phyloP scores from a whole-genome alignment of 2,113 vertebrate genomes.

The Trichomycterus rosablanca region DNA sequence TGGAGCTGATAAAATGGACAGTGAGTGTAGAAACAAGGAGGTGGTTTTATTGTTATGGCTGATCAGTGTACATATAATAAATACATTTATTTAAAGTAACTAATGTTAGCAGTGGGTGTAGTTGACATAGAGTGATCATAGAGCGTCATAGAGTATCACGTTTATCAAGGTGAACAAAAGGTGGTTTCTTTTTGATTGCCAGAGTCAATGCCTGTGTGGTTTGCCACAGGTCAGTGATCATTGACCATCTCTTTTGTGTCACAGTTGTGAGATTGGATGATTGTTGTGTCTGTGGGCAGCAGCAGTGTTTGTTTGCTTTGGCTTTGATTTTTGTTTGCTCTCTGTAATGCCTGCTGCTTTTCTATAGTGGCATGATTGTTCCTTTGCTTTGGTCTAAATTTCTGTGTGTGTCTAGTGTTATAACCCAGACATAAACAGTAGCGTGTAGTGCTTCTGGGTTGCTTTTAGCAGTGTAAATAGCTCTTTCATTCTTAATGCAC shows the following conservation, averaged over 20 bases:
- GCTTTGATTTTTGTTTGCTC: conserved; percentile 36
- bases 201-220: conserved; percentile 25
- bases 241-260: conserved; percentile 23
- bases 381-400: conserved; percentile 42
- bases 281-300: conserved; percentile 31
- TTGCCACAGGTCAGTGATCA: conserved; percentile 28
- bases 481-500: conserved; percentile 14
- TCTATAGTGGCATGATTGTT: conserved; percentile 31
- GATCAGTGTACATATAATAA: too few species aligned
- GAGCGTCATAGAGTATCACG: too few species aligned
- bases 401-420: conserved; percentile 18
- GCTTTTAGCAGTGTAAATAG: conserved; percentile 22
- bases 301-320: conserved; percentile 32
- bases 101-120: too few species aligned
- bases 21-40: too few species aligned
- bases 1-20: too few species aligned
- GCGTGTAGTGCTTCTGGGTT: conserved; percentile 26
- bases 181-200: conserved; percentile 11
- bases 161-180: conserved; percentile 1
- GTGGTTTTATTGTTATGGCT: too few species aligned
- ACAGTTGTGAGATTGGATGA: conserved; percentile 29
- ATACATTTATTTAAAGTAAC: too few species aligned
- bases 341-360: conserved; percentile 38
- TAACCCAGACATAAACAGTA: background rate
- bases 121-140: too few species aligned